phyloP scores from a whole-genome alignment of 2,888 invertebrate genomes.

The Phrixothrix hirtus region DNA sequence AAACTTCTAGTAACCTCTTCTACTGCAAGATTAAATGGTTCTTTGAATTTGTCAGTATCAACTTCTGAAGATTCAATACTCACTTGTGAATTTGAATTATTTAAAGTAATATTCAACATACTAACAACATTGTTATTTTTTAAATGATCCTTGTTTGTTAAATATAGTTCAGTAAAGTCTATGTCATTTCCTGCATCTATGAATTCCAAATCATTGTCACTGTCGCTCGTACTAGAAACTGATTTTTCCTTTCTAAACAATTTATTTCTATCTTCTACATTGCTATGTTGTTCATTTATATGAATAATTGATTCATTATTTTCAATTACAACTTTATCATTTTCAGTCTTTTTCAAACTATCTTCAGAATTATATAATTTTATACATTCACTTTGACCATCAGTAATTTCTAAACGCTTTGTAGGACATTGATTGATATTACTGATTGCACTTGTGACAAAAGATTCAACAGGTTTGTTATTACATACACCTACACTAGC shows the following conservation, averaged over 20 bases:
- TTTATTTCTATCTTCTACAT: slow-evolving; percentile 22
- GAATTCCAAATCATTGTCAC: slow-evolving; percentile 28
- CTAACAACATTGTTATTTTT: slow-evolving; percentile 32
- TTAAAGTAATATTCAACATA: slow-evolving; percentile 36
- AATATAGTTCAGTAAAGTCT: neutral
- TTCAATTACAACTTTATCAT: slow-evolving; percentile 48
- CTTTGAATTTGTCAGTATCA: too few species aligned
- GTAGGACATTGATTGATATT: too few species aligned
- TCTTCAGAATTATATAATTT: too few species aligned
- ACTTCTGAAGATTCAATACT: too few species aligned
- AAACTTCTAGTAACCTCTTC: too few species aligned
- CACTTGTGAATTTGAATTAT: slow-evolving; percentile 15
- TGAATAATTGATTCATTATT: slow-evolving; percentile 55
- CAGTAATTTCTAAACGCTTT: too few species aligned
- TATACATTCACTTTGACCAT: too few species aligned
- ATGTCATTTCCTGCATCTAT: slow-evolving; percentile 12
- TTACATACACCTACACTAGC: slow-evolving; percentile 6
- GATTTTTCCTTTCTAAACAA: slow-evolving; percentile 26
- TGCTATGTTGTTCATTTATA: slow-evolving; percentile 39
- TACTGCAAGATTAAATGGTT: too few species aligned
- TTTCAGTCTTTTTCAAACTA: slow-evolving; percentile 15
- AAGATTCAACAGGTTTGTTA: too few species aligned
- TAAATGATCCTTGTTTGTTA: too few species aligned
- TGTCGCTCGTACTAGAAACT: slow-evolving; percentile 22
- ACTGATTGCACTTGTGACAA: too few species aligned